Percentiles rank a stretch among this genome's conserved stretches.
These are phyloP conservation scores for Antheraea mylitta DNA, from an alignment of 1,140 invertebrate genomes.

Conservation along the genomic window DNA sequence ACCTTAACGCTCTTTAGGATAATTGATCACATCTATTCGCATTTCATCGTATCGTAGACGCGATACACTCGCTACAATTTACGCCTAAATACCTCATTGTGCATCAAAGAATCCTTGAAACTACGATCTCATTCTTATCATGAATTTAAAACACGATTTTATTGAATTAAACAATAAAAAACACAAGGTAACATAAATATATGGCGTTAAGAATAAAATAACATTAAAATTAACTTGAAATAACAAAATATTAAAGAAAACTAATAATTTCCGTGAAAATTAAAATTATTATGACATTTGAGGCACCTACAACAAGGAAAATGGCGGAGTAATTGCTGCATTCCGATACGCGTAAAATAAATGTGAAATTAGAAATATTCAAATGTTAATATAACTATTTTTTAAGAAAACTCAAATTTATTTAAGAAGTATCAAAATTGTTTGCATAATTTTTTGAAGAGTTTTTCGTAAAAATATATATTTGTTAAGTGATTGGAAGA, in stretches of 20 bases:
- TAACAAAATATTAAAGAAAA: slow-evolving; percentile 66
- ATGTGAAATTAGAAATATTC: too few relatives aligned
- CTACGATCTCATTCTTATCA: slow-evolving; percentile 39
- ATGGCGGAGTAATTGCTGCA: slow-evolving; percentile 56
- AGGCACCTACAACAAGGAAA: slow-evolving; percentile 77
- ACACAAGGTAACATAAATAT: slow-evolving; percentile 40
- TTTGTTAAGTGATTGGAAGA: too few relatives aligned
- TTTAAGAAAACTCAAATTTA: too few relatives aligned
- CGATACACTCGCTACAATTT: slow-evolving; percentile 65
- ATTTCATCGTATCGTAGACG: slow-evolving; percentile 42
- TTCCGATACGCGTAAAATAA: slow-evolving; percentile 13
- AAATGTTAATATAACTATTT: too few relatives aligned
- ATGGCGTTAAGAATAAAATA: slow-evolving; percentile 22
- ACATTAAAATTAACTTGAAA: slow-evolving; percentile 46
- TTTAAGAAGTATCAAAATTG: too few relatives aligned
- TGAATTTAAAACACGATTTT: slow-evolving; percentile 21
- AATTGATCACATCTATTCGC: slow-evolving; percentile 11
- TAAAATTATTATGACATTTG: slow-evolving; percentile 78
- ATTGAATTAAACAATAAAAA: slow-evolving; percentile 21
- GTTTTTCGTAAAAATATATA: too few relatives aligned
- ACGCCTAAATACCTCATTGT: slow-evolving; percentile 68
- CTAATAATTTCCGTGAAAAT: slow-evolving; percentile 52
- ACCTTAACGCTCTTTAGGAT: slow-evolving; percentile 9
- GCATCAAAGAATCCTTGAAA: slow-evolving; percentile 71
- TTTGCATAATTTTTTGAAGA: too few relatives aligned